Percentiles rank a stretch among this genome's conserved stretches.
phyloP scores from a whole-genome alignment of 2,888 invertebrate species.

The Ichneumoninae sp. region DNA sequence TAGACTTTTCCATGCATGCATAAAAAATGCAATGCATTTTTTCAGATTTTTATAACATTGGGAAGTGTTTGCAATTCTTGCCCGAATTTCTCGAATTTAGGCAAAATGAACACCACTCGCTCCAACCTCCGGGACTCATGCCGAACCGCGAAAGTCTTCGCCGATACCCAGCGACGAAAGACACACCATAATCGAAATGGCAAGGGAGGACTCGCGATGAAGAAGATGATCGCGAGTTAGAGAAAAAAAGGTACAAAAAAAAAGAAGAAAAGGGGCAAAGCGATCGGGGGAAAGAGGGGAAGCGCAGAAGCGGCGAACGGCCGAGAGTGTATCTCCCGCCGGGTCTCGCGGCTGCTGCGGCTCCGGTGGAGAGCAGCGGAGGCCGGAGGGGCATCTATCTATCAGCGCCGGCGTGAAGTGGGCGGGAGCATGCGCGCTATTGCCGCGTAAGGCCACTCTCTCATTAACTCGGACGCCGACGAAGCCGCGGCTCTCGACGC shows the following conservation, averaged over 20 bases:
- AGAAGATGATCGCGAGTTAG: slow-evolving; percentile 61
- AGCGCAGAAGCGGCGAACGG: slow-evolving; percentile 28
- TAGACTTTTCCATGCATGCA: too few species aligned
- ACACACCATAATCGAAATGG: background rate
- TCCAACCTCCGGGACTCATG: too few species aligned
- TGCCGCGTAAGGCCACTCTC: slow-evolving; percentile 84
- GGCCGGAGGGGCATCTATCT: slow-evolving; percentile 83
- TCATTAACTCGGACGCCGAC: slow-evolving; percentile 85
- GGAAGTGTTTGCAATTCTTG: too few species aligned
- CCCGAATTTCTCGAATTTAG: too few species aligned
- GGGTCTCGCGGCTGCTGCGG: slow-evolving; percentile 35
- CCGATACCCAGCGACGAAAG: too few species aligned
- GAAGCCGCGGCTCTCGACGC: slow-evolving; percentile 88
- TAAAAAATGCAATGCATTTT: too few species aligned
- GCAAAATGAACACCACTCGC: too few species aligned
- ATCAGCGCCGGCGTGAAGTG: slow-evolving; percentile 85
- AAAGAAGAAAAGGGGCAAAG: slow-evolving; percentile 19
- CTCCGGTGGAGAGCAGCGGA: slow-evolving; percentile 37
- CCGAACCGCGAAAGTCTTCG: too few species aligned
- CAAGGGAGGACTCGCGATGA: slow-evolving; percentile 33
- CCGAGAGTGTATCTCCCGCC: slow-evolving; percentile 23
- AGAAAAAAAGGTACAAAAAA: slow-evolving; percentile 8
- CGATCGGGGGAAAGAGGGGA: slow-evolving; percentile 57
- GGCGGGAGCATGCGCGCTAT: slow-evolving; percentile 84
- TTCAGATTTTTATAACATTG: too few species aligned